Evolutionary conservation across 2,888 invertebrate species (phyloP).

Genomic region (Rhagonycha lutea): DNA sequence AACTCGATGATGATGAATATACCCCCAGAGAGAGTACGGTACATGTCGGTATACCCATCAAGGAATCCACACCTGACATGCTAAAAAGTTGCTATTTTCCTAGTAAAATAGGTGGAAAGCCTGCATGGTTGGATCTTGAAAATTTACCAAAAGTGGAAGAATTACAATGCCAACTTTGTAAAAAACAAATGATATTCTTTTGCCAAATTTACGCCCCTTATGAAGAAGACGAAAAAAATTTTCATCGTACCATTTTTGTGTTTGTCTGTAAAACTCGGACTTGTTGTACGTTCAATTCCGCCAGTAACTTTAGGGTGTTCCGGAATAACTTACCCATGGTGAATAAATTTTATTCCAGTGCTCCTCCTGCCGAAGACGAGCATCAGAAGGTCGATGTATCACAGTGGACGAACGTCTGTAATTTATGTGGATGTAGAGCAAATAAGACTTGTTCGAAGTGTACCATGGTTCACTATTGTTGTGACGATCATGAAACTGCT

Average conservation of each 20-base stretch:
- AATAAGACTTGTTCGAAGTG: constrained; percentile 82
- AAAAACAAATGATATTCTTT: constrained; percentile 75
- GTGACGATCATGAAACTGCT: constrained; percentile 78
- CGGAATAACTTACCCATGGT: constrained; percentile 76
- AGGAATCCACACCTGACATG: too few species aligned
- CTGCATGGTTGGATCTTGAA: constrained; percentile 87
- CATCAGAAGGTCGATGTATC: constrained; percentile 57
- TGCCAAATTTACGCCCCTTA: constrained; percentile 91
- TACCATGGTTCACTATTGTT: constrained; percentile 77
- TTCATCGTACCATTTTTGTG: constrained; percentile 87
- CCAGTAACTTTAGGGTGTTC: constrained; percentile 73
- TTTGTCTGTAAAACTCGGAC: constrained; percentile 79
- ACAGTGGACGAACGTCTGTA: constrained; percentile 68
- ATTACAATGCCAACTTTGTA: constrained; percentile 73
- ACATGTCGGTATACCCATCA: too few species aligned
- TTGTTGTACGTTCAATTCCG: constrained; percentile 68
- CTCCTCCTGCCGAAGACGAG: constrained; percentile 70
- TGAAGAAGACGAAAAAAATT: constrained; percentile 69
- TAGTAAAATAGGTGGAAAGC: constrained; percentile 92
- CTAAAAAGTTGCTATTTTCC: constrained; percentile 87
- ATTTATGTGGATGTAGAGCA: constrained; percentile 77
- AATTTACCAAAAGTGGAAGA: constrained; percentile 69
- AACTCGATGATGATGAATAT: too few species aligned
- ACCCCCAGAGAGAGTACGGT: too few species aligned
- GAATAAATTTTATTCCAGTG: constrained; percentile 79